Percentiles rank a stretch among this genome's conserved stretches.
phyloP scores from a whole-genome alignment of 2,797 vertebrate species.

The Sebastes melanostomus region DNA sequence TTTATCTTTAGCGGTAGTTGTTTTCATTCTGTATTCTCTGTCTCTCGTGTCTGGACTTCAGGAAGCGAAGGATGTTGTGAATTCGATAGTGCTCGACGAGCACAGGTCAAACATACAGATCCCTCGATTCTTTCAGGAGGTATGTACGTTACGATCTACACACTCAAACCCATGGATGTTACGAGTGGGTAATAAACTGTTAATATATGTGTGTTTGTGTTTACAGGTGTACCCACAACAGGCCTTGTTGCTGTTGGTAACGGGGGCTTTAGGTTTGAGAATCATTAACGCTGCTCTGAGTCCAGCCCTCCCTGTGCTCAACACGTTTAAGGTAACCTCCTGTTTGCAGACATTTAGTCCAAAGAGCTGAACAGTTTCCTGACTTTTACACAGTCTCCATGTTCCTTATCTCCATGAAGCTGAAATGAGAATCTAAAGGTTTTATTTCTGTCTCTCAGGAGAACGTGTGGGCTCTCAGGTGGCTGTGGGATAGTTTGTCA shows the following conservation, averaged over 20 bases:
- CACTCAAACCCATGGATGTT: neutral
- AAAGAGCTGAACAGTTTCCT: neutral
- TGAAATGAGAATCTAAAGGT: neutral
- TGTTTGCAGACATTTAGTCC: neutral
- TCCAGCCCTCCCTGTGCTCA: conserved; percentile 62
- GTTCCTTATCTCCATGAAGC: neutral
- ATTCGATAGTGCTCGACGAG: conserved; percentile 41
- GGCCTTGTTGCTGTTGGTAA: conserved; percentile 76
- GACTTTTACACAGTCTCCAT: neutral
- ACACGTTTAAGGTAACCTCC: conserved; percentile 61
- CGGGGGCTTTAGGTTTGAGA: conserved; percentile 68
- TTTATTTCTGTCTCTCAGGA: conserved; percentile 52
- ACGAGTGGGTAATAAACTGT: rapidly evolving
- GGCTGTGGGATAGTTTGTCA: conserved; percentile 65
- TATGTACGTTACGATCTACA: neutral
- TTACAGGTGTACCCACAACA: conserved; percentile 76
- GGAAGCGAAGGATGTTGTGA: conserved; percentile 52
- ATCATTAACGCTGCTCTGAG: conserved; percentile 47
- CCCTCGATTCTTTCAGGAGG: conserved; percentile 65
- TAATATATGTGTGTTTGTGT: neutral
- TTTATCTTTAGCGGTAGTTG: neutral
- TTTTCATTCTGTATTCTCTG: neutral
- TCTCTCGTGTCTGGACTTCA: conserved; percentile 12
- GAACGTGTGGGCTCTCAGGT: conserved; percentile 75
- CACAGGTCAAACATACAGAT: conserved; percentile 52